Evolutionary conservation across 2,888 invertebrate species (phyloP), one percentile per base, ranked within the genome.

Genomic region (Limnephilus marmoratus): DNA sequence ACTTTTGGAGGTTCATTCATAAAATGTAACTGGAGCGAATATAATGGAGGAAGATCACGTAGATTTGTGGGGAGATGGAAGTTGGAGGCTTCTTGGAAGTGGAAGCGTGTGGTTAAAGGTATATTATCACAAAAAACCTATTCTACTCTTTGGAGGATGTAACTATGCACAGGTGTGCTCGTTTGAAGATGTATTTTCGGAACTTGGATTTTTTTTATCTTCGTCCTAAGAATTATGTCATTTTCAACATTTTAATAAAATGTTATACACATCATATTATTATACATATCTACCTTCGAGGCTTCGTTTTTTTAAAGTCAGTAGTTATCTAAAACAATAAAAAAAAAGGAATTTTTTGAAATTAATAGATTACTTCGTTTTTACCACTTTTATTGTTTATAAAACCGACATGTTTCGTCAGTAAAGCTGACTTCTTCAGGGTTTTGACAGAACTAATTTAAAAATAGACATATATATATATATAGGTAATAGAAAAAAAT

Each of bases 1-100:
- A 87, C 87, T 53, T 53, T 53, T 53, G 29, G n/a, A 85, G 87
- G 87, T 87, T 87, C 87, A 87, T 87, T 87, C 87, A 87, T 87
- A 34, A 87, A 53, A 41, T 85, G n/a, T 85, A 85, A 85, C 85
- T 85, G 85, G 85, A 85, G 85, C 41, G 85, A 85, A 68, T 68
- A n/a, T 68, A 68, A 68, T 68, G 68, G 24, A 37, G 45, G n/a
- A 85, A n/a, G 85, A 85, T 85, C 85, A 85, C 85, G 85, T 85
- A 85, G n/a, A n/a, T 37, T 41, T 85, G 85, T 85, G 85, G 85
- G 82, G 13, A 83, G 31, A 83, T 83, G 82, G 82, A 68, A 68
- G 68, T 24, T 68, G 68, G 68, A 68, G 24, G n/a, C 9, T 83
- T 83, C 82, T 83, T 83, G 31, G 82, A 83, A 68, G n/a, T 68